These are phyloP conservation scores for Phaethon lepturus DNA, from an alignment of 2,113 vertebrate species.

Conservation along the genomic window DNA sequence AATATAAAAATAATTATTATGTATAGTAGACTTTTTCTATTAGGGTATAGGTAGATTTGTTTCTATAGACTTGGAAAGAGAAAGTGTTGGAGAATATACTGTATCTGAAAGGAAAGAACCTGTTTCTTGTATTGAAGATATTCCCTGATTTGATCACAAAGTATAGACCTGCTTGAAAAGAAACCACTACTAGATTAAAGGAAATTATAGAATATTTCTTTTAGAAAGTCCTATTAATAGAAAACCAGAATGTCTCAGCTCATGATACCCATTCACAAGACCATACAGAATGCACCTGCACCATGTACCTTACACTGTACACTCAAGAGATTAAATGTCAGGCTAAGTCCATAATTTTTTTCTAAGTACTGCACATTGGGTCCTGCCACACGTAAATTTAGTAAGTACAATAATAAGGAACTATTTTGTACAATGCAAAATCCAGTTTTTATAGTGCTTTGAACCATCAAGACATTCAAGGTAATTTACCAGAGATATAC, in stretches of 20 bases:
- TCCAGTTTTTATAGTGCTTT: neutral
- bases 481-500: conserved; percentile 33
- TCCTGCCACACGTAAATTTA: conserved; percentile 17
- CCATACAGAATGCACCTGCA: neutral
- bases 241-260: neutral
- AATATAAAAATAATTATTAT: neutral
- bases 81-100: neutral
- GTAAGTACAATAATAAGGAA: conserved; percentile 13
- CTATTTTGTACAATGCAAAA: conserved; percentile 1
- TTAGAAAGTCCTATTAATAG: neutral
- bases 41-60: neutral
- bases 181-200: neutral
- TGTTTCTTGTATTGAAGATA: neutral
- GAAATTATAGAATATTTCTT: neutral
- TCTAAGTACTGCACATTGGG: neutral
- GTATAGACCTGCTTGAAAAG: neutral
- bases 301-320: fast-evolving
- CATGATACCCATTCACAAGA: fast-evolving
- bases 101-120: neutral
- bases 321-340: neutral
- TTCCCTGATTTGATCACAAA: neutral
- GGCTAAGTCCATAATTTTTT: neutral
- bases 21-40: neutral
- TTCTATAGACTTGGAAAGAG: neutral
- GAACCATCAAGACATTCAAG: neutral